Evolutionary conservation across 2,113 vertebrate genomes (phyloP).

Genomic region (Sardina pilchardus): DNA sequence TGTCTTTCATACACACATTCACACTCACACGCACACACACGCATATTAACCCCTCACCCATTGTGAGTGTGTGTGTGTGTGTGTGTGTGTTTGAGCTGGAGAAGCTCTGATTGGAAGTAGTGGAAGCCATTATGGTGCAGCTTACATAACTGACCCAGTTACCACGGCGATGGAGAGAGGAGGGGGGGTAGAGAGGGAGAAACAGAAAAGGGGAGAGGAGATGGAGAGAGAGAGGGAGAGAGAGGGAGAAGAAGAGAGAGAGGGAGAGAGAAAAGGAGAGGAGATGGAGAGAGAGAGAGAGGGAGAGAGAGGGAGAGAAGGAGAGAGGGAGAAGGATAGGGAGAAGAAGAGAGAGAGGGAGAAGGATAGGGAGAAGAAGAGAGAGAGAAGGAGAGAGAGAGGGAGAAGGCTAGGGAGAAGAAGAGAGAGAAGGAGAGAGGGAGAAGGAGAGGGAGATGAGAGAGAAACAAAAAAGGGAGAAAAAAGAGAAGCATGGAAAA

Average conservation of each 20-base stretch:
- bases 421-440: neutral
- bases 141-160: neutral
- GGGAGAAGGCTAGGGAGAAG: too few species aligned
- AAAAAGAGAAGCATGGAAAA: slow-evolving; percentile 7
- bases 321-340: neutral
- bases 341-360: neutral
- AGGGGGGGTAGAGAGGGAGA: too few species aligned
- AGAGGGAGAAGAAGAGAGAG: slow-evolving; percentile 28
- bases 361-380: slow-evolving; percentile 27
- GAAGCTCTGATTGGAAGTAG: neutral
- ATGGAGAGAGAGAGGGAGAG: neutral
- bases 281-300: neutral
- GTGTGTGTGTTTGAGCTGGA: neutral
- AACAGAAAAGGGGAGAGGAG: too few species aligned
- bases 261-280: slow-evolving; percentile 1
- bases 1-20: too few species aligned
- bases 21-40: neutral
- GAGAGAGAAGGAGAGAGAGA: too few species aligned
- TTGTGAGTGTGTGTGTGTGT: neutral
- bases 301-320: neutral
- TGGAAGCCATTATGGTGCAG: neutral
- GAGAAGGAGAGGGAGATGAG: slow-evolving; percentile 24
- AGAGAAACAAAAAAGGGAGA: slow-evolving; percentile 21
- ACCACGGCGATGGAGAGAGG: neutral
- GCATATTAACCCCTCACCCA: neutral